Percentiles rank a stretch among this genome's conserved stretches.
These are phyloP conservation scores for Fissipunctia ypsillon DNA, from an alignment of 2,888 invertebrate species.

Conservation along the genomic window DNA sequence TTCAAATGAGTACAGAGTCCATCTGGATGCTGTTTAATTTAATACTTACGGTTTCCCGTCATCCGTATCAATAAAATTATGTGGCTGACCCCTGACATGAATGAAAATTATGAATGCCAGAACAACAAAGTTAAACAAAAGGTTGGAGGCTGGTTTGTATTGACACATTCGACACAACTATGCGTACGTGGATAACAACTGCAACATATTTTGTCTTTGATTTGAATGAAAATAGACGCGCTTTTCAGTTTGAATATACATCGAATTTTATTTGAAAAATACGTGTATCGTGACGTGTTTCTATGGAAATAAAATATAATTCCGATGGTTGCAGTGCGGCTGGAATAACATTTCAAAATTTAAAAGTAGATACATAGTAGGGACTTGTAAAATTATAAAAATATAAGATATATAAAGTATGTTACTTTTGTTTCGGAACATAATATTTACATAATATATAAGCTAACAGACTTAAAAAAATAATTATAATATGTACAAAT, in stretches of 20 bases:
- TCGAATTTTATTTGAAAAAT: slow-evolving; percentile 52
- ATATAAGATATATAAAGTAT: too few relatives aligned
- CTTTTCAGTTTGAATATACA: slow-evolving; percentile 56
- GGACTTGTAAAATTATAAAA: too few relatives aligned
- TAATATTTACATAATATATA: too few relatives aligned
- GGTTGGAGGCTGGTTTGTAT: slow-evolving; percentile 43
- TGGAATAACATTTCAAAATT: slow-evolving; percentile 16
- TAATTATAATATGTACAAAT: too few relatives aligned
- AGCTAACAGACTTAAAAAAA: too few relatives aligned
- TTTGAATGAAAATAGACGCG: slow-evolving; percentile 59
- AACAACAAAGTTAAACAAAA: slow-evolving; percentile 60
- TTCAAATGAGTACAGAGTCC: slow-evolving; percentile 28
- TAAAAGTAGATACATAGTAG: neutral
- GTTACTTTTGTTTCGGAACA: too few relatives aligned
- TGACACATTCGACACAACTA: slow-evolving; percentile 46
- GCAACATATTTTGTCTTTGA: slow-evolving; percentile 48
- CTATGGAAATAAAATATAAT: slow-evolving; percentile 33
- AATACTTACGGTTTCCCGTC: slow-evolving; percentile 43
- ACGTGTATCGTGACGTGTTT: slow-evolving; percentile 26
- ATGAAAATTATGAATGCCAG: slow-evolving; percentile 49
- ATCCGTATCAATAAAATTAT: slow-evolving; percentile 56
- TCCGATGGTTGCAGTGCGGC: slow-evolving; percentile 3
- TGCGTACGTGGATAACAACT: slow-evolving; percentile 23
- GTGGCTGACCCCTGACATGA: slow-evolving; percentile 33
- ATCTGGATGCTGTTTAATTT: slow-evolving; percentile 40